Percentiles rank a stretch among this genome's conserved stretches.
phyloP scores from a whole-genome alignment of 2,888 invertebrate genomes.

The Lasioglossum pauxillum region DNA sequence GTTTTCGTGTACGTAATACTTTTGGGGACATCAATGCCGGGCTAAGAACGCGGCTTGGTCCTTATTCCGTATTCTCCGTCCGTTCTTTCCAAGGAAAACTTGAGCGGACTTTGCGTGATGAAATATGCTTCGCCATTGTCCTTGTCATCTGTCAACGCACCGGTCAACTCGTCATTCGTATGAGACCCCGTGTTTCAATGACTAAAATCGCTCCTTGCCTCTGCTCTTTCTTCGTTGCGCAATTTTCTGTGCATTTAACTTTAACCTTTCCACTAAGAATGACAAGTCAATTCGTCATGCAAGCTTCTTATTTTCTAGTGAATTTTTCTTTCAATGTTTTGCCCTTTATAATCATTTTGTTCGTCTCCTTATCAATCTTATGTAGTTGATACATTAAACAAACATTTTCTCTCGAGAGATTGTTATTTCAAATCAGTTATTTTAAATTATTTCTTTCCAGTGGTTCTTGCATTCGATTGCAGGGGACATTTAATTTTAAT shows the following conservation, averaged over 20 bases:
- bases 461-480: no score
- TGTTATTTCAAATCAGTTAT: no score
- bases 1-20: not conserved
- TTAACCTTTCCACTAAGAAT: not conserved
- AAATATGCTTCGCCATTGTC: not conserved
- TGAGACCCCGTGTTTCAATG: not conserved
- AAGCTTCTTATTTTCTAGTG: no score
- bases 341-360: not conserved
- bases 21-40: not conserved
- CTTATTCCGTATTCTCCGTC: constrained; percentile 4
- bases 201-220: not conserved
- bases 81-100: not conserved
- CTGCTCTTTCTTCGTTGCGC: not conserved
- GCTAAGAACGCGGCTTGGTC: not conserved
- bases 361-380: no score
- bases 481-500: no score
- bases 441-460: no score
- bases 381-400: no score
- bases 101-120: not conserved
- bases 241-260: not conserved
- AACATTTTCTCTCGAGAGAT: no score
- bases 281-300: not conserved
- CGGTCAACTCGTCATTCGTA: not conserved
- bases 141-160: not conserved
- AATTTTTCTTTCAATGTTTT: not conserved